These are phyloP conservation scores for Arctopsyche grandis DNA, from an alignment of 1,140 invertebrate genomes.

Conservation along the genomic window DNA sequence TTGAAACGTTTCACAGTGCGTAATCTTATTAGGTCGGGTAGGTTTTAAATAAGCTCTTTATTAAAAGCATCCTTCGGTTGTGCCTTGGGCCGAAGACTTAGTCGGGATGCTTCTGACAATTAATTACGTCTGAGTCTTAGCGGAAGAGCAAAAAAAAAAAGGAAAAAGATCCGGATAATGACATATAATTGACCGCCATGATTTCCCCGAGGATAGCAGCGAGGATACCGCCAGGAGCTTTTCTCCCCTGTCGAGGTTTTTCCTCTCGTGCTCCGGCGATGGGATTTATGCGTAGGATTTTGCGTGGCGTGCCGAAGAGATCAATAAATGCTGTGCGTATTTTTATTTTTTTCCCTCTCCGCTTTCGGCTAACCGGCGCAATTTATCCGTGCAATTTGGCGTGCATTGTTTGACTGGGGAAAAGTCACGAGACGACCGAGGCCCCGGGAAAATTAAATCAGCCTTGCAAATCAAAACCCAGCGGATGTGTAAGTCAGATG, in stretches of 20 bases:
- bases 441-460: slow-evolving; percentile 44
- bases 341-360: too few relatives aligned
- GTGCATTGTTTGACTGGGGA: slow-evolving; percentile 37
- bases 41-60: slow-evolving; percentile 42
- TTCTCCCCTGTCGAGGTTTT: slow-evolving; percentile 18
- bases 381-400: slow-evolving; percentile 34
- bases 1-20: slow-evolving; percentile 23
- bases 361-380: too few relatives aligned
- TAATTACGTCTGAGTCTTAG: slow-evolving; percentile 53
- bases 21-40: slow-evolving; percentile 38
- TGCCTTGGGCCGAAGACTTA: slow-evolving; percentile 43
- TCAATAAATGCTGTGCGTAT: too few relatives aligned
- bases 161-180: slow-evolving; percentile 52
- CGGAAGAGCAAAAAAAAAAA: slow-evolving; percentile 9
- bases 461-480: slow-evolving; percentile 47
- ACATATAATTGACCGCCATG: slow-evolving; percentile 55
- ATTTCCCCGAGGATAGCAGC: slow-evolving; percentile 48
- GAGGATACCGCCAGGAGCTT: slow-evolving; percentile 27
- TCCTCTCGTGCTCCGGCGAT: background rate
- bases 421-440: background rate
- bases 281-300: slow-evolving; percentile 34
- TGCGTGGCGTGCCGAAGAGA: background rate
- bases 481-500: background rate
- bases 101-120: slow-evolving; percentile 47
- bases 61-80: slow-evolving; percentile 34